These are phyloP conservation scores for Edolisoma coerulescens DNA, from an alignment of 2,113 vertebrate species.

Conservation along the genomic window DNA sequence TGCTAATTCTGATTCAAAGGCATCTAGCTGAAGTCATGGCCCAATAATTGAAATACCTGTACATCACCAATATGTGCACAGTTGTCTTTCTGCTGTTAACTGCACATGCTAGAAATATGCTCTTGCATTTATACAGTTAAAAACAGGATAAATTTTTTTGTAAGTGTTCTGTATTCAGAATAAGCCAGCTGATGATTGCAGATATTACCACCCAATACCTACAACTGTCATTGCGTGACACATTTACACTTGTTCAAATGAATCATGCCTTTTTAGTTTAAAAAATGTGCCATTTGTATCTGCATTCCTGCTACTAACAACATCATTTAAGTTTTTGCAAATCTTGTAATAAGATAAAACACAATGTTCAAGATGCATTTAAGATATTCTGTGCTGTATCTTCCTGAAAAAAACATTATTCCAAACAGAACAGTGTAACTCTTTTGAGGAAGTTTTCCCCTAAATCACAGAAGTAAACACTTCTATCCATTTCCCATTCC, in stretches of 20 bases:
- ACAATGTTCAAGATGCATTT: neutral
- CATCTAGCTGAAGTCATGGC: neutral
- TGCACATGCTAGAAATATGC: neutral
- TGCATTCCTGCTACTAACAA: neutral
- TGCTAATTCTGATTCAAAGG: neutral
- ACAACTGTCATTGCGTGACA: fast-evolving
- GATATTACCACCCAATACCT: neutral
- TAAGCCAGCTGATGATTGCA: neutral
- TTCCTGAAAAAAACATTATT: neutral
- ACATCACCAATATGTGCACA: neutral
- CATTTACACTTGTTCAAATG: neutral
- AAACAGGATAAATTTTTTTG: neutral
- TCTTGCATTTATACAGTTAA: neutral
- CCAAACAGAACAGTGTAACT: neutral
- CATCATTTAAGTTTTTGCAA: neutral
- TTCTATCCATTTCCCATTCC: neutral
- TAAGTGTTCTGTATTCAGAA: neutral
- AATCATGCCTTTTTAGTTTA: neutral
- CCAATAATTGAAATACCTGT: neutral
- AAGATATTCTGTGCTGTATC: neutral
- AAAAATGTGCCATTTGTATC: neutral
- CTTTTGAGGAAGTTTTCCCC: neutral
- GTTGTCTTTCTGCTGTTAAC: neutral
- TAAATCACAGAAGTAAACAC: neutral
- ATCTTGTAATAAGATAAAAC: neutral